phyloP scores from a whole-genome alignment of 92 coral and sea anemone species.

The Umimayanthus kanabou region DNA sequence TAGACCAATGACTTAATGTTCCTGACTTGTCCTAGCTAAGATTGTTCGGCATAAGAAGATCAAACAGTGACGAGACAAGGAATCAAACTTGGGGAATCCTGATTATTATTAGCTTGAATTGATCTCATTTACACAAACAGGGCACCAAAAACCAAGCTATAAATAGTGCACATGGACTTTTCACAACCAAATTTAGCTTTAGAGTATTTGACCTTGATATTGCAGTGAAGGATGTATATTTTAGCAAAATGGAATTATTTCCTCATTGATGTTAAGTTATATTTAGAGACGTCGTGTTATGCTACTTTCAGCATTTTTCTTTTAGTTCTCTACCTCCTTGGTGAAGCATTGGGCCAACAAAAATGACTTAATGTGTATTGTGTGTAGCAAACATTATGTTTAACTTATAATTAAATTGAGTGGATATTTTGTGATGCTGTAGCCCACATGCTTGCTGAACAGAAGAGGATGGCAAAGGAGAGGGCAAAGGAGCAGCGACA shows the following conservation, averaged over 20 bases:
- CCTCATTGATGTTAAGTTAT: neutral
- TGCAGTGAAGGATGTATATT: too few relatives aligned
- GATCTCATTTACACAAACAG: too few relatives aligned
- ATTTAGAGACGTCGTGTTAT: neutral
- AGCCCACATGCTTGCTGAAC: constrained; percentile 93
- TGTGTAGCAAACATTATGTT: neutral
- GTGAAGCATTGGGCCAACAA: neutral
- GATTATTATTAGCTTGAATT: too few relatives aligned
- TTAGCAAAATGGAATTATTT: neutral
- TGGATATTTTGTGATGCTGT: neutral
- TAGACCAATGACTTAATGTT: neutral
- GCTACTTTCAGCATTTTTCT: too few relatives aligned
- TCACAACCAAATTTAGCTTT: too few relatives aligned
- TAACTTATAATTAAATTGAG: neutral
- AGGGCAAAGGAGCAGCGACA: constrained; percentile 81
- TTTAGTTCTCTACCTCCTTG: neutral
- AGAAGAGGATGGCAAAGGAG: constrained; percentile 92
- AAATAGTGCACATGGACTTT: too few relatives aligned
- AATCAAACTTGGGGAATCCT: too few relatives aligned
- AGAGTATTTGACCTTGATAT: too few relatives aligned
- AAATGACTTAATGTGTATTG: neutral
- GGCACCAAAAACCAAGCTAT: too few relatives aligned
- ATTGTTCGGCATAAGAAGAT: neutral
- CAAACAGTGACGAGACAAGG: neutral
- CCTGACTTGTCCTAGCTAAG: neutral